These are phyloP conservation scores for Myotis findleyi DNA, from an alignment of 2,797 vertebrate species.

Conservation along the genomic window DNA sequence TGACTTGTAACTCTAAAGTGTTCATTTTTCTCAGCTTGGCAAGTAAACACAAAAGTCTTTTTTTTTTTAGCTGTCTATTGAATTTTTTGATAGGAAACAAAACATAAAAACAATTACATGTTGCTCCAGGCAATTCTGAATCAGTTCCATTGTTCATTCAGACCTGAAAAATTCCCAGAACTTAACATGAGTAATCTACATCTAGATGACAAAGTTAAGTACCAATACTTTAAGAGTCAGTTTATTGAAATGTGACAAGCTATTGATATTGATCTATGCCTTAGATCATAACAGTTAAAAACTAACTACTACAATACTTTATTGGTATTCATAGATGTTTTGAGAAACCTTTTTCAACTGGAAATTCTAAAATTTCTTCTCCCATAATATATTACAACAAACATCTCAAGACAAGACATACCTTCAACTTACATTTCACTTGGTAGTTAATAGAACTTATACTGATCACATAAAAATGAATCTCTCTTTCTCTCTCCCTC, in stretches of 20 bases:
- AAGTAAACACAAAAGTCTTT: slow-evolving; percentile 66
- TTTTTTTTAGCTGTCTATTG: slow-evolving; percentile 36
- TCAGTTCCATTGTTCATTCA: slow-evolving; percentile 66
- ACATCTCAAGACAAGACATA: slow-evolving; percentile 23
- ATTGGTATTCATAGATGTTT: neutral
- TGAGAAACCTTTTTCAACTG: neutral
- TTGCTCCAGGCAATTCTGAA: slow-evolving; percentile 71
- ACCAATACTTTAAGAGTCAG: slow-evolving; percentile 39
- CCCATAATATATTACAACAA: slow-evolving; percentile 16
- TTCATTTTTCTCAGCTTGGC: slow-evolving; percentile 70
- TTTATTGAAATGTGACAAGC: slow-evolving; percentile 30
- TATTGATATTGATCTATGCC: slow-evolving; percentile 60
- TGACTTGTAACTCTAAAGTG: slow-evolving; percentile 43
- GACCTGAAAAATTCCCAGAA: slow-evolving; percentile 70
- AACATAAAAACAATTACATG: slow-evolving; percentile 60
- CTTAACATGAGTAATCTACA: slow-evolving; percentile 39
- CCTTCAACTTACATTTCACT: neutral
- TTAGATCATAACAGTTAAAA: slow-evolving; percentile 56
- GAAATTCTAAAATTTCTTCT: slow-evolving; percentile 49
- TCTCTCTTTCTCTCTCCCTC: too few species aligned
- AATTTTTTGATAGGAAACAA: slow-evolving; percentile 76
- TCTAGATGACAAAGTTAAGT: slow-evolving; percentile 63
- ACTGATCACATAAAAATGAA: neutral
- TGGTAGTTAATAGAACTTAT: neutral
- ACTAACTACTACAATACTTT: slow-evolving; percentile 63